Evolutionary conservation across 2,888 invertebrate species (phyloP), one percentile per base, ranked within the genome.

Genomic region (Philopedon plagiatum): DNA sequence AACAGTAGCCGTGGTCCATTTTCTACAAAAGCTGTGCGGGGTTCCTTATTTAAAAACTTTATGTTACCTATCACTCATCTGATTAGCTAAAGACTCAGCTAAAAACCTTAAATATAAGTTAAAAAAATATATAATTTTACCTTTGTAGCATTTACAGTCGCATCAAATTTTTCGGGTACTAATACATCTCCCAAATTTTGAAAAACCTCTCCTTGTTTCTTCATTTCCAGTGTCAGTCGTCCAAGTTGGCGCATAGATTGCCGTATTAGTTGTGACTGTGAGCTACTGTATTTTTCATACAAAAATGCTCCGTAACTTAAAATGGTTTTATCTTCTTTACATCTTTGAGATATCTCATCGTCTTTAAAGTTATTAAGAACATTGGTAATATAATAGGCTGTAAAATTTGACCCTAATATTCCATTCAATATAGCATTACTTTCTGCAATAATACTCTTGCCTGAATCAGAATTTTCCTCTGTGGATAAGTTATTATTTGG

Each of bases 241-340:
- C 51, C 63, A 56, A 73, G 63, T 63, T 73, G 68, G 11, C 68
- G 58, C 72, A 62, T 73, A 7, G 66, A 51, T 58, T 72, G 68
- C 18, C 68, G 51, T 18, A 73, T 73, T 15, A 73, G 58, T 49
- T 73, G 68, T 11, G 39, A 19, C 46, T 73, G 67, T 34, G 63
- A 63, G 37, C 46, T 73, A 56, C 68, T 68, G 37, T 73, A 73
- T 73, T 73, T 73, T 68, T 73, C 68, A 68, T 61, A 73, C 18
- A 74, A 32, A 67, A 74, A 72, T 49, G 74, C 71, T 46, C 69
- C 64, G 65, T 37, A 69, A 39, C 64, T 32, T 34, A 69, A 23
- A 61, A 64, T 69, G 2, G 37, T n/a, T n/a, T 58, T n/a, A 51
- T 51, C 51, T 21, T 51, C 26, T 26, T n/a, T 26, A 54, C 57